Conservation (phyloP, 1,140 invertebrate species). For the Aphelinus atriplicis region DNA sequence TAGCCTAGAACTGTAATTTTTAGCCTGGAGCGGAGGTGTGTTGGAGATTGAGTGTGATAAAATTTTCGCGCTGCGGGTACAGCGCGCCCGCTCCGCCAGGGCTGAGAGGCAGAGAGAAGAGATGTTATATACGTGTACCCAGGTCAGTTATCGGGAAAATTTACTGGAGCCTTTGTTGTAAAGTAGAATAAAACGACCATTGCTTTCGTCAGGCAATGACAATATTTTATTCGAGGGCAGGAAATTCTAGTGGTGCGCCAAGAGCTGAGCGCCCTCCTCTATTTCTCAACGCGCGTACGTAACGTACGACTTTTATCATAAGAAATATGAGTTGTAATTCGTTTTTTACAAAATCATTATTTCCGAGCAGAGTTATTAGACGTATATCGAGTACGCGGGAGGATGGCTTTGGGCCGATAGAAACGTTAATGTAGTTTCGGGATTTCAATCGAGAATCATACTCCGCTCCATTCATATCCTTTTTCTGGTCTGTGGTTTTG, state of each 20-base stretch:
- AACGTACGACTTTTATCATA: not conserved
- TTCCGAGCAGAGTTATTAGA: too few species aligned
- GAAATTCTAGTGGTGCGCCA: not conserved
- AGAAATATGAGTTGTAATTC: constrained; percentile 6
- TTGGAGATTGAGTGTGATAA: not conserved
- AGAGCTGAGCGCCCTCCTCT: too few species aligned
- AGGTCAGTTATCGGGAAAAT: constrained; percentile 4
- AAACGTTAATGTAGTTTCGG: not conserved
- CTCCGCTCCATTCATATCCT: not conserved
- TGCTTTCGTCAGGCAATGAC: constrained; percentile 4
- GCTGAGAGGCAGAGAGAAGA: not conserved
- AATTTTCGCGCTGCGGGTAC: not conserved
- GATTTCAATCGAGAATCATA: not conserved
- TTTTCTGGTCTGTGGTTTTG: constrained; percentile 6
- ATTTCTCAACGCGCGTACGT: too few species aligned
- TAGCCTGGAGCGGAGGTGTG: not conserved
- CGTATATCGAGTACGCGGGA: too few species aligned
- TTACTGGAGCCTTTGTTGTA: constrained; percentile 7
- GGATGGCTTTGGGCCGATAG: too few species aligned
- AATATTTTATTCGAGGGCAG: constrained; percentile 18
- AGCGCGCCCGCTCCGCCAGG: not conserved
- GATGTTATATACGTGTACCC: not conserved
- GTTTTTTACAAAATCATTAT: constrained; percentile 9
- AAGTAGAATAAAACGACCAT: constrained; percentile 1
- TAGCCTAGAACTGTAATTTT: too few species aligned